Evolutionary conservation across 2,113 vertebrate genomes (phyloP), one percentile per base, ranked within the genome.

Genomic region (Brachyhypopomus occidentalis): DNA sequence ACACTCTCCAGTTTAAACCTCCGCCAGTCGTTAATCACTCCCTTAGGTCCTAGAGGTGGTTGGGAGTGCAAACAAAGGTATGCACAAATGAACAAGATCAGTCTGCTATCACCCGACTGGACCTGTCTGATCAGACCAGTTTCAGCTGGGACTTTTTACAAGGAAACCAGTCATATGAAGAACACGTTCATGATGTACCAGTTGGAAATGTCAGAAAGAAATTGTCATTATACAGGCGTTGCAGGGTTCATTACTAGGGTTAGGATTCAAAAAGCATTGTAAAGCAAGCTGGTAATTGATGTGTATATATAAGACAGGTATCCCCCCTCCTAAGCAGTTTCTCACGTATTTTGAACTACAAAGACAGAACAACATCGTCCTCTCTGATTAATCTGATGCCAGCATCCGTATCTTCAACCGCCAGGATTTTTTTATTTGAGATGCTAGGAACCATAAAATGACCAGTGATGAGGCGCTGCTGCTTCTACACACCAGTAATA

Each of bases 1-100:
- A 97, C 93, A 0, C 96, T 98, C 87, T 96, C 96, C 89, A 99
- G 79, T 81, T 99, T 99, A 89, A 98, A 99, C 87, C 95, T 96
- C 84, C 97, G 96, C 98, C 98, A 99, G 89, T 99, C 98, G 86
- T 95, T 93, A 89, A 99, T 98, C 77, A 99, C 98, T 8, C 98
- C 98, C 90, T 99, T 99, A 81, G 98, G 98, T 72, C 98, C 98
- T 99, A 73, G 14, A 25, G 20, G 75, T 20, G 25, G 52, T 67
- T 73, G 60, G 72, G 36, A 58, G 75, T 22, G 27, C 77, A 25
- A 41, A 48, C 66, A 41, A 58, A 30, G n/a, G 5, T 17, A 76
- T 64, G 7, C 41, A 77, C 34, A 62, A 63, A 62, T 56, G 14
- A 45, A 22, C 25, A 23, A 17, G 55, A 69, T 38, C 1, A 9